Conservation (phyloP, 2,797 vertebrate species). For the Centroberyx gerrardi region DNA sequence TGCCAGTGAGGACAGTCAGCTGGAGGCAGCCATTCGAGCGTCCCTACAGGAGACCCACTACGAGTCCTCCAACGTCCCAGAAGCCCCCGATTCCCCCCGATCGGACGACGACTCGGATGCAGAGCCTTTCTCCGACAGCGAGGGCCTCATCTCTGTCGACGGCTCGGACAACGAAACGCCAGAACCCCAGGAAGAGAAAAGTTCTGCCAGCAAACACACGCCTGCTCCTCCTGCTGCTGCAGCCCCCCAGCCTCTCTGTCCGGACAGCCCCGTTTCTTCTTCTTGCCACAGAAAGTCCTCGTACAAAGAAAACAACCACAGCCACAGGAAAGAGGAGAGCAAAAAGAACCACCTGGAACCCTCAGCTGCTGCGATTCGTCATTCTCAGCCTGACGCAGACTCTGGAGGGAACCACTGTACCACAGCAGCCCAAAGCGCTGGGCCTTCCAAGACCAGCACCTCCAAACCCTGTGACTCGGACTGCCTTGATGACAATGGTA, state of each 20-base stretch:
- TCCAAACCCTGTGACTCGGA: conserved; percentile 84
- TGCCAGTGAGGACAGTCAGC: conserved; percentile 98
- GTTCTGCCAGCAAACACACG: conserved; percentile 69
- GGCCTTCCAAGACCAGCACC: conserved; percentile 79
- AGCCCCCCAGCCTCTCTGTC: conserved; percentile 76
- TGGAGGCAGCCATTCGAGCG: conserved; percentile 98
- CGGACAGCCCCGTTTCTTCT: conserved; percentile 83
- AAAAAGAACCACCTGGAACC: conserved; percentile 93
- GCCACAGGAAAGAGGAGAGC: conserved; percentile 94
- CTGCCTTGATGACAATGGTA: conserved; percentile 91
- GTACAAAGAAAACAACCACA: conserved; percentile 93
- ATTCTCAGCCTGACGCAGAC: conserved; percentile 81
- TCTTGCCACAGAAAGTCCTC: conserved; percentile 93
- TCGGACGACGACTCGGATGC: conserved; percentile 93
- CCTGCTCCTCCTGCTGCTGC: conserved; percentile 40
- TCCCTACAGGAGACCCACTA: conserved; percentile 99
- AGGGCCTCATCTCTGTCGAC: conserved; percentile 97
- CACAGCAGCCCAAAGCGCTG: conserved; percentile 80
- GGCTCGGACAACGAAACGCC: conserved; percentile 92
- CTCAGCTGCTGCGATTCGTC: conserved; percentile 74
- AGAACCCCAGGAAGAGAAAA: conserved; percentile 70
- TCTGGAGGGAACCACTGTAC: conserved; percentile 86
- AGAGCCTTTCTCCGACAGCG: conserved; percentile 97
- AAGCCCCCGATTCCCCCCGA: conserved; percentile 88
- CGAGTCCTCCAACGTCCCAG: conserved; percentile 91